Conservation (phyloP, 2,113 vertebrate species). For the rat (Rattus norvegicus) region GRCr8 NC_086030.1:51254501-51255000, state of each 20-base stretch:
- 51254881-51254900: neutral
- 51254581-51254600: constrained; percentile 66
- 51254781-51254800: neutral
- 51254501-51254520: constrained; percentile 44
- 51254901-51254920: neutral
- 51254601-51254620: constrained; percentile 66
- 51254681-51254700: constrained; percentile 47
- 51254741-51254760: constrained; percentile 51
- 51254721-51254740: neutral
- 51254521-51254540: constrained; percentile 66
- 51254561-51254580: constrained; percentile 73
- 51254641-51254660: constrained; percentile 58
- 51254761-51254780: constrained; percentile 23
- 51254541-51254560: constrained; percentile 54
- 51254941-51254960: neutral
- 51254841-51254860: constrained; percentile 29
- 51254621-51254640: constrained; percentile 29
- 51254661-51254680: constrained; percentile 52
- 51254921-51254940: neutral
- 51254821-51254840: constrained; percentile 20
- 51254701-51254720: constrained; percentile 14
- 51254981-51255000: neutral
- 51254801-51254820: neutral
- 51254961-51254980: neutral
- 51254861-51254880: constrained; percentile 15